Conservation (phyloP, 2,888 invertebrate species). For the Theretra japonica region DNA sequence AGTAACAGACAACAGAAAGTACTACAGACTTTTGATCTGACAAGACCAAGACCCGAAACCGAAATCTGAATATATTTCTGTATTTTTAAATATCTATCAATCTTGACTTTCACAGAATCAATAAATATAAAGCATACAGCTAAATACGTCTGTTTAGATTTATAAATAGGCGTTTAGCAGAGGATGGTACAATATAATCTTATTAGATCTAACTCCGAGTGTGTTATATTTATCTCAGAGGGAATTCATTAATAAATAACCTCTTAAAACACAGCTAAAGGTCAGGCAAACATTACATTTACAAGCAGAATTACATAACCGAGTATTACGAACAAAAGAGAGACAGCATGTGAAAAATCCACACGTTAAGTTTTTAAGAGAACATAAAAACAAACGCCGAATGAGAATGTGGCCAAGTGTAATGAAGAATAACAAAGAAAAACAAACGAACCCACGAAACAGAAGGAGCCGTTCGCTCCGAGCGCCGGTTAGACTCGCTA, state of each 20-base stretch:
- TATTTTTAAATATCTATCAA: too few species aligned
- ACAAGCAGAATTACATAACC: neutral
- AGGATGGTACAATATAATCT: neutral
- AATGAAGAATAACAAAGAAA: slow-evolving; percentile 25
- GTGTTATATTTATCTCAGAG: neutral
- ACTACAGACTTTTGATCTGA: too few species aligned
- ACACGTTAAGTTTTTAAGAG: slow-evolving; percentile 20
- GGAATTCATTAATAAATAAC: slow-evolving; percentile 2
- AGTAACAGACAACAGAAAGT: too few species aligned
- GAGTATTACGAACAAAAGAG: slow-evolving; percentile 1
- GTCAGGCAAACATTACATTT: slow-evolving; percentile 1
- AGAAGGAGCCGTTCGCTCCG: slow-evolving; percentile 16
- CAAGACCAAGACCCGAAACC: too few species aligned
- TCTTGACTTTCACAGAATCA: too few species aligned
- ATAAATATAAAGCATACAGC: too few species aligned
- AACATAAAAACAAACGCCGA: slow-evolving; percentile 16
- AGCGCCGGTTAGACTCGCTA: slow-evolving; percentile 15
- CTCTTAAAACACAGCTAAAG: slow-evolving; percentile 14
- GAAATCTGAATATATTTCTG: too few species aligned
- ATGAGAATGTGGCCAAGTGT: slow-evolving; percentile 19
- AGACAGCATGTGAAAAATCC: neutral
- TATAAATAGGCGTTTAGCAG: neutral
- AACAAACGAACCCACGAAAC: slow-evolving; percentile 11
- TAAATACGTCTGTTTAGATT: too few species aligned
- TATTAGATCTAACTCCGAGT: slow-evolving; percentile 1